phyloP scores from a whole-genome alignment of 1,140 invertebrate genomes.

The Drosophila lacteicornis region DNA sequence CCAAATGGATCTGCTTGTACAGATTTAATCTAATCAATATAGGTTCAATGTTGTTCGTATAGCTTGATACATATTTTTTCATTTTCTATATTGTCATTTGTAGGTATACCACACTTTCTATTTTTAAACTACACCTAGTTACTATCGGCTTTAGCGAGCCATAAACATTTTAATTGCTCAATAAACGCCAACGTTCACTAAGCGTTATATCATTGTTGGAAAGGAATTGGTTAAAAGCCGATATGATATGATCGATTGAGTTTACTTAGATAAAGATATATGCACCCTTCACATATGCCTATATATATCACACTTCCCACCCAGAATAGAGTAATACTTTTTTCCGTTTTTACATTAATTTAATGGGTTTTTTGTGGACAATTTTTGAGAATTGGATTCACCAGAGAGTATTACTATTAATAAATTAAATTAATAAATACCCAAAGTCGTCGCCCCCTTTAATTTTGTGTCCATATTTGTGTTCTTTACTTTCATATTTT shows the following conservation, averaged over 20 bases:
- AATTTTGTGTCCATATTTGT: conserved; percentile 69
- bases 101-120: neutral
- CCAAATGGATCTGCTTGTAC: too few species aligned
- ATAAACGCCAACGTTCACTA: neutral
- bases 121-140: conserved; percentile 8
- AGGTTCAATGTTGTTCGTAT: neutral
- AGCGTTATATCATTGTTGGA: neutral
- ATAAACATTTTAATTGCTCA: conserved; percentile 4
- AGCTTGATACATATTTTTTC: neutral
- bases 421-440: conserved; percentile 4
- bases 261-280: conserved; percentile 13
- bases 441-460: conserved; percentile 38
- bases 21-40: neutral
- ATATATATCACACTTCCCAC: neutral
- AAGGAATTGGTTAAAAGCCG: conserved; percentile 10
- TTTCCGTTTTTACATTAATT: neutral
- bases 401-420: neutral
- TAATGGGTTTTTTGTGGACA: neutral
- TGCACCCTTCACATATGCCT: neutral
- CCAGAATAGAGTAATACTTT: neutral
- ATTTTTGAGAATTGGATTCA: neutral
- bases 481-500: conserved; percentile 80
- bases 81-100: neutral
- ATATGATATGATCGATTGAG: conserved; percentile 11
- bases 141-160: conserved; percentile 6